These are phyloP conservation scores for Danio kyathit DNA, from an alignment of 2,797 vertebrate species.

Conservation along the genomic window DNA sequence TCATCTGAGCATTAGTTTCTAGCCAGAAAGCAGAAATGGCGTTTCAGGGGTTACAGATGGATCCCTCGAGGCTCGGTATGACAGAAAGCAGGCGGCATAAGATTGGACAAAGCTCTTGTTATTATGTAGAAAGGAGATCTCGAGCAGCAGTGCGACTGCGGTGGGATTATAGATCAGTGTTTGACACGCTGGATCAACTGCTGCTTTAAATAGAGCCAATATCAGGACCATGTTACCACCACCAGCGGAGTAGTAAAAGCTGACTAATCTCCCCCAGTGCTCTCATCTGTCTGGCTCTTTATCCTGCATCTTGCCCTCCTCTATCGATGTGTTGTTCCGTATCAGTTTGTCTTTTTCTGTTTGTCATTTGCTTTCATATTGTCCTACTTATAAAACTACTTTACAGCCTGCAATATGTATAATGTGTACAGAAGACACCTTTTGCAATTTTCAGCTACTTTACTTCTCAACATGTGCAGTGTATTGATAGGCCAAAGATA, in stretches of 20 bases:
- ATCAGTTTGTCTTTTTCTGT: not conserved
- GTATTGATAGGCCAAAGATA: no score
- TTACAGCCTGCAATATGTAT: not conserved
- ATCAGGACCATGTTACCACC: slow-evolving; percentile 41
- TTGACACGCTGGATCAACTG: slow-evolving; percentile 29
- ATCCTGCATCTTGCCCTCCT: slow-evolving; percentile 6
- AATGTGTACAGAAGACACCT: not conserved
- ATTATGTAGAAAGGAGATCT: slow-evolving; percentile 49
- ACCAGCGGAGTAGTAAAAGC: slow-evolving; percentile 11
- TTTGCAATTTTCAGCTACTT: no score
- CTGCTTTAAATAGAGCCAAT: slow-evolving; percentile 46
- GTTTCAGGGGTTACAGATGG: slow-evolving; percentile 13
- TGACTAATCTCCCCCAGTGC: not conserved
- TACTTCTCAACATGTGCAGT: no score
- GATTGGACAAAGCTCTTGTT: slow-evolving; percentile 62
- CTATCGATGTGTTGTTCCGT: not conserved
- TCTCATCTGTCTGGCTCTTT: not conserved
- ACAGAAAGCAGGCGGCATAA: slow-evolving; percentile 57
- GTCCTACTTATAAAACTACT: not conserved
- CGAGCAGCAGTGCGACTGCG: slow-evolving; percentile 40
- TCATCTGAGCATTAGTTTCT: slow-evolving; percentile 43
- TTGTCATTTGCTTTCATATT: not conserved
- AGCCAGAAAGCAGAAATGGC: slow-evolving; percentile 27
- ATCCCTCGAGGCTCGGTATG: slow-evolving; percentile 20
- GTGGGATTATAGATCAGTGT: slow-evolving; percentile 51